Base-by-base conservation (phyloP, 1,140 invertebrate genomes). In the Saccostrea echinata region DNA sequence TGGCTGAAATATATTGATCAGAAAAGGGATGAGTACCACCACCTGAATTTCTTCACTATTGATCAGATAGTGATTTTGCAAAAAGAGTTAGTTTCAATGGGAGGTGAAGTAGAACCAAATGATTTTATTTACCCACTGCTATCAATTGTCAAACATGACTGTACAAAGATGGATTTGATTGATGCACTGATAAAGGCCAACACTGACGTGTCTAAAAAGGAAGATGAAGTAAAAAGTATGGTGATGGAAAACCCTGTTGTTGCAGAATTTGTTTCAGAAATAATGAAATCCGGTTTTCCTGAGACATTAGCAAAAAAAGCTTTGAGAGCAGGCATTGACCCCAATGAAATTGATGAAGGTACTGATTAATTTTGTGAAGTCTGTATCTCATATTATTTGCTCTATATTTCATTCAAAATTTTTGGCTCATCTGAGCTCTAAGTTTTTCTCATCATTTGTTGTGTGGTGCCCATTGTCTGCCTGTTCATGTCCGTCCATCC, bases 51-150 rank as follows among this genome's bases (percentile, higher is more conserved):
- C 80, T 93, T 90, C 86, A 94, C 91, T 35, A 93, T 91, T 51
- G 90, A 91, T 21, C 88, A 94, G 89, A 88, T 94, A 68, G 92
- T 94, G 0, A 90, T 93, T 43, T 88, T 93, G n/a, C 89, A 92
- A 84, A 81, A 89, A 71, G 90, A 93, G 43, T 76, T 94, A 16
- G 90, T 91, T 13, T 90, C 87, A 84, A 30, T 90, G 11, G 89
- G 89, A 33, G 61, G 52, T 6, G 87, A 84, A 61, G 35, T 51
- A 68, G 84, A 90, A 64, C 51, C 89, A 3, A 84, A 84, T n/a
- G 82, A 90, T 35, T 76, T 86, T 12, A 86, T 93, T 13, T 92
- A 90, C 64, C 89, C 91, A 3, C 80, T 93, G 76, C 85, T 93
- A 33, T 89, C 87, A 3, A 24, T 80, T 33, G 84, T 92, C 3